Evolutionary conservation across 2,888 invertebrate species (phyloP).

Genomic region (Drosophila parthenogenetica): DNA sequence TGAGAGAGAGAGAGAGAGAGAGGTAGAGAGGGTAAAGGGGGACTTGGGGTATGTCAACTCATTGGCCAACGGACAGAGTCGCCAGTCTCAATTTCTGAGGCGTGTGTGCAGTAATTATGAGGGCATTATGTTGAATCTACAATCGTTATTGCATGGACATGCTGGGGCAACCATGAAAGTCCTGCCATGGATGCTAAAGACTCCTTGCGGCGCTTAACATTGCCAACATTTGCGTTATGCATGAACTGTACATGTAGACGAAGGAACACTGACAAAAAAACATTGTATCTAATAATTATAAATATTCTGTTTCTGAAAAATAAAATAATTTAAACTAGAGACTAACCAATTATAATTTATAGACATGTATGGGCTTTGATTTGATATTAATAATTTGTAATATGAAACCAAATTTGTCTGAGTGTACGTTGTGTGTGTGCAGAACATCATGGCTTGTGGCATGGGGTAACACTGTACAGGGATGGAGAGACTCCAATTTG

Average conservation of each 20-base stretch:
- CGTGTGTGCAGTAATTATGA: conserved; percentile 82
- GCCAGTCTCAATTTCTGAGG: conserved; percentile 42
- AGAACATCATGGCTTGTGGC: not conserved
- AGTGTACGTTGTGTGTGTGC: conserved; percentile 14
- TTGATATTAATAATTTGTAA: no score
- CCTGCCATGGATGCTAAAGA: conserved; percentile 34
- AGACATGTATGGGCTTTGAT: no score
- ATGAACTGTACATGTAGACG: conserved; percentile 52
- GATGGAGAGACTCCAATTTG: conserved; percentile 2
- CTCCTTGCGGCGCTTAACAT: conserved; percentile 64
- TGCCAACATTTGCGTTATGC: conserved; percentile 75
- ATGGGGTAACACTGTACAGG: not conserved
- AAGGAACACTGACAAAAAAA: not conserved
- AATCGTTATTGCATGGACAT: conserved; percentile 82
- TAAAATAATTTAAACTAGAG: no score
- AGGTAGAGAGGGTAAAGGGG: not conserved
- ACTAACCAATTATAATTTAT: no score
- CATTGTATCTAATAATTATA: not conserved
- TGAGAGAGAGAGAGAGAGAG: not conserved
- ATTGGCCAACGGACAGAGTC: conserved; percentile 39
- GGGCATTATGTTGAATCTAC: conserved; percentile 82
- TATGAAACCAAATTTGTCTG: no score
- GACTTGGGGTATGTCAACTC: conserved; percentile 66
- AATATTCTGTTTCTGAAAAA: no score
- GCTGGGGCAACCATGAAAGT: conserved; percentile 61